Conservation (phyloP, 2,797 vertebrate genomes). For the Phoxinus dragarum region DNA sequence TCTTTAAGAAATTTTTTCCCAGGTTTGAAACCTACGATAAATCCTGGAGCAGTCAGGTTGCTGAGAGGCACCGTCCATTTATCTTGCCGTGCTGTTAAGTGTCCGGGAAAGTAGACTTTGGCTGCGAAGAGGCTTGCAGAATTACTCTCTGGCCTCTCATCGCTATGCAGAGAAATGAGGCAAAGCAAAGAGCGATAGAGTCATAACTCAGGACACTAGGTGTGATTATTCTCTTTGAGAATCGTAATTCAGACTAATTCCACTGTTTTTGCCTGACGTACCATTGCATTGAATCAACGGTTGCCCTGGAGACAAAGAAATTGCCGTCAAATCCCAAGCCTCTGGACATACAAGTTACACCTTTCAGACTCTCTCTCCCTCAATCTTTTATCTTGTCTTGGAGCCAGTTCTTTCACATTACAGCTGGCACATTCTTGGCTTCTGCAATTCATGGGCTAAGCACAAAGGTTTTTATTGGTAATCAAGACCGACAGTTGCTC, state of each 20-base stretch:
- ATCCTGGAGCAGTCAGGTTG: constrained; percentile 23
- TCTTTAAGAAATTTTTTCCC: neutral
- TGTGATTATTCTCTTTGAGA: constrained; percentile 46
- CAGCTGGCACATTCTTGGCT: constrained; percentile 36
- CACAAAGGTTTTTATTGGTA: constrained; percentile 45
- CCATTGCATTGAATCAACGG: constrained; percentile 48
- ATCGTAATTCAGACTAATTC: constrained; percentile 54
- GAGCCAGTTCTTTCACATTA: constrained; percentile 31
- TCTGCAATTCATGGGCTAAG: constrained; percentile 18
- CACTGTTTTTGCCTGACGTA: constrained; percentile 31
- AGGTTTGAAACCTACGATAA: constrained; percentile 16
- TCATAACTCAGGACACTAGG: constrained; percentile 49
- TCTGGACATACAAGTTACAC: constrained; percentile 19
- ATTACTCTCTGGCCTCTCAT: constrained; percentile 27
- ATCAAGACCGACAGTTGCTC: constrained; percentile 48
- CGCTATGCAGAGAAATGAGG: constrained; percentile 49
- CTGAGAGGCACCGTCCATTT: constrained; percentile 25
- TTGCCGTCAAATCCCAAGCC: neutral
- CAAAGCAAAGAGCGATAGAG: constrained; percentile 35
- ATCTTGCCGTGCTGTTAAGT: constrained; percentile 25
- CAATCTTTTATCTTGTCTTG: constrained; percentile 22
- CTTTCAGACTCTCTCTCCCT: constrained; percentile 16
- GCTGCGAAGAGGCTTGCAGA: constrained; percentile 10
- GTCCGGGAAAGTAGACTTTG: constrained; percentile 32
- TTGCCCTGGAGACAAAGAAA: constrained; percentile 47